These are phyloP conservation scores for Cylloceria caligata DNA, from an alignment of 2,888 invertebrate genomes.

Conservation along the genomic window DNA sequence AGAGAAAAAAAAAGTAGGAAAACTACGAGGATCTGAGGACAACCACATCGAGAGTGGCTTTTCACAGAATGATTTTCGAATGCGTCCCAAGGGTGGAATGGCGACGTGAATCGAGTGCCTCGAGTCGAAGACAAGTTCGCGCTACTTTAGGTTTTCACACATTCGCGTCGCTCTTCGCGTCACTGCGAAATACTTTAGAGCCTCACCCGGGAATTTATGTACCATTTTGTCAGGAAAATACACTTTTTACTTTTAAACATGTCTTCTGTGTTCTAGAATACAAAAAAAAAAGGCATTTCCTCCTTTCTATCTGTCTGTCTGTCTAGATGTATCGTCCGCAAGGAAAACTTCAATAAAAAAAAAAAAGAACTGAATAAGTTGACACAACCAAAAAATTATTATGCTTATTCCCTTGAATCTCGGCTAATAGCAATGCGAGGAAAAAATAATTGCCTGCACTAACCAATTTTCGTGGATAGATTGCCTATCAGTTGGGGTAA, in stretches of 20 bases:
- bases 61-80: slow-evolving; percentile 38
- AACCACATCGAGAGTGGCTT: slow-evolving; percentile 34
- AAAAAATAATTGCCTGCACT: no score
- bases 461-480: no score
- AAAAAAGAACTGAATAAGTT: no score
- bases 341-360: no score
- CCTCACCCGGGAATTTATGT: not conserved
- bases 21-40: not conserved
- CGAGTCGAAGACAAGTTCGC: not conserved
- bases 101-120: slow-evolving; percentile 16
- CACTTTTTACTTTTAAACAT: not conserved
- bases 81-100: not conserved
- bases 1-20: not conserved
- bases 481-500: no score
- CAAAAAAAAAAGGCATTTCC: no score
- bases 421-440: no score
- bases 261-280: no score
- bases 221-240: not conserved
- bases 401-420: no score
- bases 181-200: not conserved
- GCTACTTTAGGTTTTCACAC: not conserved
- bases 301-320: no score
- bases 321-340: no score
- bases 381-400: no score
- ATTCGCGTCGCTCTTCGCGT: not conserved